Evolutionary conservation across 2,797 vertebrate species (phyloP).

Genomic region (Myioborus miniatus): DNA sequence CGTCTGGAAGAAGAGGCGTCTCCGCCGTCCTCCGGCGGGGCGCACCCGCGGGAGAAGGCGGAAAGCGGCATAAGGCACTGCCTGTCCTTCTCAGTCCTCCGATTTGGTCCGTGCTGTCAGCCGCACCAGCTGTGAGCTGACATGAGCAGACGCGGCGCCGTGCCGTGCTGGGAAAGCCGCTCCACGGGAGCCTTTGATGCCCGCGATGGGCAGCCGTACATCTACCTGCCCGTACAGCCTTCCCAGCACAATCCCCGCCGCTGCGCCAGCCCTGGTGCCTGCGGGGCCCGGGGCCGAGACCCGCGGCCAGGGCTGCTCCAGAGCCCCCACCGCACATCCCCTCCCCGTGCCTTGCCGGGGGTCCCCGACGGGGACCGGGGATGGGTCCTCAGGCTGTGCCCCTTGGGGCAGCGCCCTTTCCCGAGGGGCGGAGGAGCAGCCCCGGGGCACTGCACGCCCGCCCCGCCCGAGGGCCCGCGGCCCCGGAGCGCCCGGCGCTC

Average conservation of each 20-base stretch:
- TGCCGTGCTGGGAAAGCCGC: neutral
- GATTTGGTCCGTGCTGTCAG: too few species aligned
- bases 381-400: accelerated
- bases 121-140: neutral
- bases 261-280: accelerated
- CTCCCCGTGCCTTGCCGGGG: accelerated
- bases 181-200: neutral
- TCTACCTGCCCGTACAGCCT: neutral
- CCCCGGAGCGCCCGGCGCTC: neutral
- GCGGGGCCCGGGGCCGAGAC: neutral
- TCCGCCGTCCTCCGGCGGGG: neutral
- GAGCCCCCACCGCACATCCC: neutral
- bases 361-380: accelerated
- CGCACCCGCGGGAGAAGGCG: too few species aligned
- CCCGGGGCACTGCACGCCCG: neutral
- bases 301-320: neutral
- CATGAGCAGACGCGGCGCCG: accelerated
- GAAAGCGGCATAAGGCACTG: accelerated
- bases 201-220: neutral
- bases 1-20: neutral
- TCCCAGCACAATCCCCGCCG: accelerated
- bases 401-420: too few species aligned
- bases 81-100: accelerated
- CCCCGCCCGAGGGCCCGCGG: neutral
- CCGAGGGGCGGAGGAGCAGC: neutral